Conservation (phyloP, 1,140 invertebrate genomes). For the Aphelenchoides besseyi region DNA sequence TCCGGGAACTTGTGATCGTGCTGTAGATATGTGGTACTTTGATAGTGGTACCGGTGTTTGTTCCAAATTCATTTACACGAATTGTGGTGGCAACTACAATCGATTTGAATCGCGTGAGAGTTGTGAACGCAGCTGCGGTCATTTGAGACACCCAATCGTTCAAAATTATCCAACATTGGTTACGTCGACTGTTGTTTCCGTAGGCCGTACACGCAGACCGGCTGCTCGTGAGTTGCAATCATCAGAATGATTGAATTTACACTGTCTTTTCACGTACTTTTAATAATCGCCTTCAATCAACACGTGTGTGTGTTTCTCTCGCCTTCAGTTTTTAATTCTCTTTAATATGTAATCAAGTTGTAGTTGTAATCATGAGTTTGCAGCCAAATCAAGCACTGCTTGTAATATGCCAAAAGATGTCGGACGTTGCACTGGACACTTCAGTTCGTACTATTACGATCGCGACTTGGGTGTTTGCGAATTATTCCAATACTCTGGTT, state of each 20-base stretch:
- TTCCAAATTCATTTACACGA: conserved; percentile 68
- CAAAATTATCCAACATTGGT: background rate
- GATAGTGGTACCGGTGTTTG: conserved; percentile 45
- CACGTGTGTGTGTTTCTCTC: background rate
- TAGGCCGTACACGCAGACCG: background rate
- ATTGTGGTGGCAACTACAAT: conserved; percentile 82
- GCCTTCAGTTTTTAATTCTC: background rate
- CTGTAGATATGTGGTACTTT: conserved; percentile 49
- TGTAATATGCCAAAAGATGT: conserved; percentile 57
- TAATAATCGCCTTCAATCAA: no score
- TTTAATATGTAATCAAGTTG: background rate
- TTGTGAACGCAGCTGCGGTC: conserved; percentile 74
- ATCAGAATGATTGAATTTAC: background rate
- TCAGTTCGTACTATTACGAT: conserved; percentile 67
- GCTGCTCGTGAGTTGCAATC: background rate
- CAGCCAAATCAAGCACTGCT: conserved; percentile 53
- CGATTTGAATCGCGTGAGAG: conserved; percentile 75
- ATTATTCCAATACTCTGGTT: conserved; percentile 71
- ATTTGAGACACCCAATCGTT: conserved; percentile 31
- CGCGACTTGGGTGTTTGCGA: conserved; percentile 47
- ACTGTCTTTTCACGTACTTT: background rate
- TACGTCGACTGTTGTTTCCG: background rate
- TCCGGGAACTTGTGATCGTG: conserved; percentile 36
- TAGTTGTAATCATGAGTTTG: conserved; percentile 19
- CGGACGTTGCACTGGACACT: conserved; percentile 56